phyloP scores from a whole-genome alignment of 1,140 invertebrate species.

The Daktulosphaira vitifoliae region DNA sequence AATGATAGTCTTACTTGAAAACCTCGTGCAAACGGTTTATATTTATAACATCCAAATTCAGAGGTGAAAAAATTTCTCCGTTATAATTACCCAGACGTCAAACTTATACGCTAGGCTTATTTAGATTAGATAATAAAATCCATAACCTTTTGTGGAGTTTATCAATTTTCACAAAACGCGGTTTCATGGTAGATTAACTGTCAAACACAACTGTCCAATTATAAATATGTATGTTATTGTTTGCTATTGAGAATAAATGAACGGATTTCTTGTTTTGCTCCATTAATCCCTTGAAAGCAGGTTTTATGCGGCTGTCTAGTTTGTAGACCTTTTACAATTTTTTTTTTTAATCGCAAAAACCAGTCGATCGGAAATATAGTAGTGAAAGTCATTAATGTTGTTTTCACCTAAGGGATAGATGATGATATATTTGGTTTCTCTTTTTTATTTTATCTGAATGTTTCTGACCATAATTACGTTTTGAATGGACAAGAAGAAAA shows the following conservation, averaged over 20 bases:
- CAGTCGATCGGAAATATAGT: conserved; percentile 27
- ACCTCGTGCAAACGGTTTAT: too few relatives aligned
- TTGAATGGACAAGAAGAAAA: conserved; percentile 18
- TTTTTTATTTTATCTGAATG: conserved; percentile 30
- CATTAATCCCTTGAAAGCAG: conserved; percentile 6
- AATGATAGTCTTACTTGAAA: too few relatives aligned
- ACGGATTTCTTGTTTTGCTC: conserved; percentile 22
- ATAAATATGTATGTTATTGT: background rate
- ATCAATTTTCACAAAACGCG: background rate
- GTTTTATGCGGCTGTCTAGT: background rate
- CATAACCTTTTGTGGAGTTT: too few relatives aligned
- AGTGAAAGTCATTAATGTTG: conserved; percentile 27
- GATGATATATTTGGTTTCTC: conserved; percentile 19
- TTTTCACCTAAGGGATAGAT: conserved; percentile 30
- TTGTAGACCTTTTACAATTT: conserved; percentile 3
- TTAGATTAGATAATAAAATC: too few relatives aligned
- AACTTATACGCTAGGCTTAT: too few relatives aligned
- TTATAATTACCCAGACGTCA: too few relatives aligned
- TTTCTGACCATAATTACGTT: conserved; percentile 29
- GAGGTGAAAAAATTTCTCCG: too few relatives aligned
- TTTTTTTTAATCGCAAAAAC: conserved; percentile 13
- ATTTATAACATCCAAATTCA: too few relatives aligned
- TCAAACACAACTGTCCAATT: too few relatives aligned
- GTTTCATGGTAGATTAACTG: background rate
- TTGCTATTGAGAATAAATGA: background rate